Evolutionary conservation across 2,888 invertebrate species (phyloP), one percentile per base, ranked within the genome.

Genomic region (Melanchra persicariae): DNA sequence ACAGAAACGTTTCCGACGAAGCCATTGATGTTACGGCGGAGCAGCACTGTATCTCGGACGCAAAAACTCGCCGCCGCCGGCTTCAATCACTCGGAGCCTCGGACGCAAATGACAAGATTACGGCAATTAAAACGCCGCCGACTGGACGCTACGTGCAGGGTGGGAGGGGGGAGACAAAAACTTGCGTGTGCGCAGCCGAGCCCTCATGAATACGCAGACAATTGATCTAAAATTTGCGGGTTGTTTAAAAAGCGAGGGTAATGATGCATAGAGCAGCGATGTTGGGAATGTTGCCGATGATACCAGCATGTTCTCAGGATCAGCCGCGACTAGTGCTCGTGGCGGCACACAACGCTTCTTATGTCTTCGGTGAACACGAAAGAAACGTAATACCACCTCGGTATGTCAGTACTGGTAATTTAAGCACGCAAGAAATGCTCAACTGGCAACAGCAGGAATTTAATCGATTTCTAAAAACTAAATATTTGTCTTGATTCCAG

Each of bases 41-140:
- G 57, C 57, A 37, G 22, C 86, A 55, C 45, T 69, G 81, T 52
- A 76, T 68, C 63, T 71, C 70, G 79, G 76, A 79, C 79, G 81
- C 83, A 86, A 79, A 83, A 79, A 85, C 45, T 45, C 19, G 73
- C 77, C 77, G 73, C 76, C 30, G 34, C 34, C 77, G 79, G 84
- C 74, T 82, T 87, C 84, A 89, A 89, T 87, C 90, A 86, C 85
- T 85, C 85, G 79, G 86, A 88, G 89, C 88, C 91, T 85, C 85
- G 79, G 86, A 88, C 88, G 89, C 91, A 91, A 91, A 91, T 91
- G 90, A 88, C 89, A 84, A 87, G 90, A 91, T 91, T 90, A 88
- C 86, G 83, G 89, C 90, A 91, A 91, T 90, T 90, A 91, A 90
- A 82, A 85, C 79, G 81, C 81, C 75, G 70, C 43, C 65, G 77